Evolutionary conservation across 2,113 vertebrate species (phyloP).

Genomic region (Trichechus manatus): DNA sequence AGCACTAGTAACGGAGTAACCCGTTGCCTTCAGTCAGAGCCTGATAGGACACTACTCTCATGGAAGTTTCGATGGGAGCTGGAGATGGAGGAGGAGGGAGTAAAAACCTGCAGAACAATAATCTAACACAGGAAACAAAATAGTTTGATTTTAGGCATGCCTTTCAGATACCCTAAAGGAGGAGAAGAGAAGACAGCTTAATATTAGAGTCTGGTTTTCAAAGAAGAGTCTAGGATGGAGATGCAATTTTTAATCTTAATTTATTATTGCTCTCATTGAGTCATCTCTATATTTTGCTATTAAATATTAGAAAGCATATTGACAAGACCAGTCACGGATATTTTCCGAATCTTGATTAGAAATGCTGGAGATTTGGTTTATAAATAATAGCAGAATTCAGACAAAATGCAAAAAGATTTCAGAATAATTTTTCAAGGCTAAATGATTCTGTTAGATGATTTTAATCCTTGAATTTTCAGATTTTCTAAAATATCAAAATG

Average conservation of each 20-base stretch:
- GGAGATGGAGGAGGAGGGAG: accelerated
- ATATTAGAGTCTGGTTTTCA: background rate
- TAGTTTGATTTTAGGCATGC: background rate
- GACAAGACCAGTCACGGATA: conserved; percentile 57
- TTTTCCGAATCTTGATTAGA: conserved; percentile 71
- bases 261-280: conserved; percentile 61
- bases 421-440: conserved; percentile 51
- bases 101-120: background rate
- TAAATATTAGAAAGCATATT: conserved; percentile 71
- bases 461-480: background rate
- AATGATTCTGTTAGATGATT: background rate
- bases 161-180: background rate
- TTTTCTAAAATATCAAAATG: conserved; percentile 39
- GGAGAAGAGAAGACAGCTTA: background rate
- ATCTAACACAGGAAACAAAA: accelerated
- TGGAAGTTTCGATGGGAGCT: background rate
- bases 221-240: background rate
- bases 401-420: conserved; percentile 66
- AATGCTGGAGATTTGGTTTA: conserved; percentile 71
- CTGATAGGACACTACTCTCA: background rate
- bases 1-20: background rate
- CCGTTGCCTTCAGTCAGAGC: no score
- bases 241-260: conserved; percentile 50
- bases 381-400: conserved; percentile 72
- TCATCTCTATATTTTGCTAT: conserved; percentile 52